Evolutionary conservation across 2,888 invertebrate genomes (phyloP), one percentile per base, ranked within the genome.

Genomic region (Osedax fenrisi): DNA sequence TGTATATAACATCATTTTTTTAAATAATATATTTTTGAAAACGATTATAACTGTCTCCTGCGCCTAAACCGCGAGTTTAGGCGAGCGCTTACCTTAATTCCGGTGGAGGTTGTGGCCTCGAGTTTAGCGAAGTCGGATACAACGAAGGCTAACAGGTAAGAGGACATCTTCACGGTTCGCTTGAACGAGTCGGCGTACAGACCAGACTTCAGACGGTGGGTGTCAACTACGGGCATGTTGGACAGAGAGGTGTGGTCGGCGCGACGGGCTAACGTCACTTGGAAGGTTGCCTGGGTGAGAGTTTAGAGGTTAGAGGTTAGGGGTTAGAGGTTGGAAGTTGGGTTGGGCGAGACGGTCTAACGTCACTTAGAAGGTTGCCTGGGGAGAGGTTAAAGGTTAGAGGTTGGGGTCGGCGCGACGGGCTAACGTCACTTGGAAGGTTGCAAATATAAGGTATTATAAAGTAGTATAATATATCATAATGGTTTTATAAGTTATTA

Each of bases 71-170:
- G n/a, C n/a, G n/a, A n/a, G n/a, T n/a, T n/a, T n/a, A n/a, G n/a
- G n/a, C n/a, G 17, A 17, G n/a, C n/a, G 68, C 90, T 89, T 69
- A 91, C 90, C 66, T 88, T 87, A 76, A 89, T 87, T 79, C 89
- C 87, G 81, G 88, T 86, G 79, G 87, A 85, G 1, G 89, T 85
- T 1, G 89, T 89, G 68, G 87, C 87, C 80, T 86, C 89, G 79
- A 87, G 88, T 81, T 87, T 88, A 82, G 79, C 89, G 84, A 89
- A 90, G 78, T 93, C 91, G 81, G 92, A 92, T 0, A 94, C 90
- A 0, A 92, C 90, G 78, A 93, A 89, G 0, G 93, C 91, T 79
- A 93, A 90, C 5, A 93, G 85, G 84, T 94, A 94, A 0, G 93
- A 92, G 75, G 92, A 89, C 92, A 94, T 94, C 84, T 82, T 82